phyloP scores from a whole-genome alignment of 2,888 invertebrate species.

The Rapana venosa region DNA sequence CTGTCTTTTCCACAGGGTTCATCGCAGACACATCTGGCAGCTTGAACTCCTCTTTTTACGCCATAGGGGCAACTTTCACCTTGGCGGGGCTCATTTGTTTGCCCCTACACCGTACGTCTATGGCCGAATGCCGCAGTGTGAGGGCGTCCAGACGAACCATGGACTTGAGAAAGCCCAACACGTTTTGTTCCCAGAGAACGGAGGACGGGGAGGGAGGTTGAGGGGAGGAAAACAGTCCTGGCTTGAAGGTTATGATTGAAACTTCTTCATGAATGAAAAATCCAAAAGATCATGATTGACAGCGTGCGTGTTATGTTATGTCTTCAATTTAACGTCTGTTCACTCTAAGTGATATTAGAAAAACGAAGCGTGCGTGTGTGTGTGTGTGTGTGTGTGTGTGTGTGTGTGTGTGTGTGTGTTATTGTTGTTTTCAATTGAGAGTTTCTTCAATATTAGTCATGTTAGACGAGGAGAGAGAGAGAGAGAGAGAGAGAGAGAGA shows the following conservation, averaged over 20 bases:
- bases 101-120: background rate
- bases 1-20: background rate
- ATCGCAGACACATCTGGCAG: background rate
- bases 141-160: background rate
- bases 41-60: background rate
- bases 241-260: too few relatives aligned
- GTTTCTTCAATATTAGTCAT: too few relatives aligned
- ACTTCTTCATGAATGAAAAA: too few relatives aligned
- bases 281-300: too few relatives aligned
- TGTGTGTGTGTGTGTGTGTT: conserved; percentile 1
- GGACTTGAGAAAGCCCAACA: background rate
- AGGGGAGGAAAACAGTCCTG: too few relatives aligned
- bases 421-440: background rate
- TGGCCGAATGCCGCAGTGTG: background rate
- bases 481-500: background rate
- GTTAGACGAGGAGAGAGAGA: background rate
- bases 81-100: conserved; percentile 3
- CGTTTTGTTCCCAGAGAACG: too few relatives aligned
- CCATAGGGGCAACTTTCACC: background rate
- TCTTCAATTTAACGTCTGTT: too few relatives aligned
- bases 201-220: too few relatives aligned
- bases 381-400: background rate
- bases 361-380: background rate
- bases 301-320: too few relatives aligned
- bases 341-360: background rate